Evolutionary conservation across 2,797 vertebrate genomes (phyloP).

Genomic region (Peromyscus attwateri): DNA sequence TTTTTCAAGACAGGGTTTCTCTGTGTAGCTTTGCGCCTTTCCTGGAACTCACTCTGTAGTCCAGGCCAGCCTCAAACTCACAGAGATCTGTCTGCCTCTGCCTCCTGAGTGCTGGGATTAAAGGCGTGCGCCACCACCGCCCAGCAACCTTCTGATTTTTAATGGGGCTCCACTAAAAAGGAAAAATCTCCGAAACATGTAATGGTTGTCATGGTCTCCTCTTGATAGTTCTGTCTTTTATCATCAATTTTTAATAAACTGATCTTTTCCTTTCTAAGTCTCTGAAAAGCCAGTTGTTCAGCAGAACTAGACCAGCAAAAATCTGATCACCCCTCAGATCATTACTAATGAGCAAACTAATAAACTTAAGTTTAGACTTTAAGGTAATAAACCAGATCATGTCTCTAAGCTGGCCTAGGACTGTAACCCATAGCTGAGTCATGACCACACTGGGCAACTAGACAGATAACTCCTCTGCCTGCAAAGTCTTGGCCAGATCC

Average conservation of each 20-base stretch:
- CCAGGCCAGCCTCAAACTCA: too few relatives aligned
- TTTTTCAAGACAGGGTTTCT: too few relatives aligned
- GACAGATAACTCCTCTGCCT: not conserved
- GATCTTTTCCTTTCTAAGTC: conserved; percentile 42
- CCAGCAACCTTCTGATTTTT: conserved; percentile 17
- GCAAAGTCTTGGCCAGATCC: not conserved
- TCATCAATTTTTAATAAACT: conserved; percentile 35
- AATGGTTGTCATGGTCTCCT: not conserved
- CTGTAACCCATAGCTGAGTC: not conserved
- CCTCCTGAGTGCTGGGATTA: too few relatives aligned
- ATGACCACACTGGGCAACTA: not conserved
- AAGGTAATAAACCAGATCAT: not conserved
- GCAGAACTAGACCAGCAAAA: conserved; percentile 16
- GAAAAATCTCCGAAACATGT: not conserved
- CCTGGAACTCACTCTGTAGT: too few relatives aligned
- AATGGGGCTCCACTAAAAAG: conserved; percentile 25
- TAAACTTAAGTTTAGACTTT: not conserved
- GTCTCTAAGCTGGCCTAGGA: not conserved
- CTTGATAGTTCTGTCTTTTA: not conserved
- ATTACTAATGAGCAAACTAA: not conserved
- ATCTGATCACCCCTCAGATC: not conserved
- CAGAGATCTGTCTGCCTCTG: too few relatives aligned
- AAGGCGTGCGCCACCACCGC: too few relatives aligned
- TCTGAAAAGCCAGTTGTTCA: conserved; percentile 31
- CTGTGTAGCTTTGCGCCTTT: too few relatives aligned